Evolutionary conservation across 2,797 vertebrate species (phyloP), one percentile per base, ranked within the genome.

Genomic region (Hydrolagus colliei): DNA sequence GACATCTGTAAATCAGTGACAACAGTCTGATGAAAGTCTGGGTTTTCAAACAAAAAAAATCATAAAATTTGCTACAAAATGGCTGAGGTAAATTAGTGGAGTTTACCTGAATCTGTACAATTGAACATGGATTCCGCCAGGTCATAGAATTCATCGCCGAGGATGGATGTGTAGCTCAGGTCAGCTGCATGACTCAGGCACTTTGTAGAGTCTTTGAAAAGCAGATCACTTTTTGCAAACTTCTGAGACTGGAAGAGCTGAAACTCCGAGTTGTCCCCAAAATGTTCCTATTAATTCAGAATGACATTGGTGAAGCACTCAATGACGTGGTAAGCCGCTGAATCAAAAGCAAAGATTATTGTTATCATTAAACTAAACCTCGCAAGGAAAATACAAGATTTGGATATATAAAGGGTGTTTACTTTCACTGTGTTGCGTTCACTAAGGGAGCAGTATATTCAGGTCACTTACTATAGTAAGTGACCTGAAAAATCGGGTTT

Each of bases 141-240:
- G 27, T 89, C 89, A 88, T 93, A 85, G 79, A 97, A 97, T 72
- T 94, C 88, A 2, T 90, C 91, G 87, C 96, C 96, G 1, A 98
- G 92, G 88, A 98, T 94, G 59, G 93, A 89, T 72, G 91, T 92
- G 86, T 94, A 94, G 88, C 92, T 93, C 92, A 92, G 88, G 88
- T 96, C 95, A 88, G 92, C 95, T 0, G 93, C 94, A 89, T 92
- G 94, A 78, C 94, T 91, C 0, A 98, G 93, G 88, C 92, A 94
- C 80, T 86, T 91, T 12, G 96, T 95, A 41, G 92, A 86, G 52
- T 98, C 96, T 92, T 96, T 97, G 88, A 98, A 98, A 85, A 98
- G 93, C 86, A 98, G 90, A 89, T 98, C 96, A 41, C 92, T 96
- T 89, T 95, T 96, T 88, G 94, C 95, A 22, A 95, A 97, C 63